A percentile compares a stretch with the other conserved stretches of the same genome.
These are phyloP conservation scores for Maniola jurtina DNA, from an alignment of 1,140 invertebrate species.

Conservation along the genomic window DNA sequence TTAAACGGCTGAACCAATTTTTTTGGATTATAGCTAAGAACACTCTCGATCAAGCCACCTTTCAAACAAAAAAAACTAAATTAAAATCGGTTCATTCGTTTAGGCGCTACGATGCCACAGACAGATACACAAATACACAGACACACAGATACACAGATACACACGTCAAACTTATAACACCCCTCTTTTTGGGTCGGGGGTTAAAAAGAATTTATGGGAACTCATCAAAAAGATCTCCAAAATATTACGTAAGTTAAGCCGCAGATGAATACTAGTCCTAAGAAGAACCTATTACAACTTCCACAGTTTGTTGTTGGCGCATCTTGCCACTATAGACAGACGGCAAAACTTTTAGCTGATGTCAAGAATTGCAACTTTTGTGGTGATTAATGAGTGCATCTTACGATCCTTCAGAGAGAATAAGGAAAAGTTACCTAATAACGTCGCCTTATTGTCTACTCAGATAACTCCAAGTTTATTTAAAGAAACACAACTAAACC, in stretches of 20 bases:
- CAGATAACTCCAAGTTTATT: neutral
- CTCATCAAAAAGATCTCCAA: neutral
- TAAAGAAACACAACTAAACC: neutral
- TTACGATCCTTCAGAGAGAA: slow-evolving; percentile 8
- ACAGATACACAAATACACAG: too few relatives aligned
- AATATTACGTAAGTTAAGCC: neutral
- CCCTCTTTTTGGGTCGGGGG: too few relatives aligned
- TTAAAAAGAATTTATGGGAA: too few relatives aligned
- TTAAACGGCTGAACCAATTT: too few relatives aligned
- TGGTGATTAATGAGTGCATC: slow-evolving; percentile 12
- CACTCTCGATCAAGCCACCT: too few relatives aligned
- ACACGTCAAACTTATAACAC: too few relatives aligned
- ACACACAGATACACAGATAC: too few relatives aligned
- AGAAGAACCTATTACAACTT: slow-evolving; percentile 2
- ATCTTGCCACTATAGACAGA: slow-evolving; percentile 11
- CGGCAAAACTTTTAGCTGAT: slow-evolving; percentile 14
- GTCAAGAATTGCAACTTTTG: slow-evolving; percentile 15
- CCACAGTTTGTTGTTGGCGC: slow-evolving; percentile 7
- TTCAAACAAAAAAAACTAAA: too few relatives aligned
- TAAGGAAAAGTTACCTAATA: slow-evolving; percentile 4
- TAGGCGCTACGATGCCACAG: too few relatives aligned
- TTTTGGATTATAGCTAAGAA: too few relatives aligned
- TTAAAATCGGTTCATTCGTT: too few relatives aligned
- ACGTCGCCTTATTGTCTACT: slow-evolving; percentile 3
- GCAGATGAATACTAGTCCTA: neutral